Base-by-base conservation (phyloP, 2,888 invertebrate species). In the Phyllotreta cruciferae region DNA sequence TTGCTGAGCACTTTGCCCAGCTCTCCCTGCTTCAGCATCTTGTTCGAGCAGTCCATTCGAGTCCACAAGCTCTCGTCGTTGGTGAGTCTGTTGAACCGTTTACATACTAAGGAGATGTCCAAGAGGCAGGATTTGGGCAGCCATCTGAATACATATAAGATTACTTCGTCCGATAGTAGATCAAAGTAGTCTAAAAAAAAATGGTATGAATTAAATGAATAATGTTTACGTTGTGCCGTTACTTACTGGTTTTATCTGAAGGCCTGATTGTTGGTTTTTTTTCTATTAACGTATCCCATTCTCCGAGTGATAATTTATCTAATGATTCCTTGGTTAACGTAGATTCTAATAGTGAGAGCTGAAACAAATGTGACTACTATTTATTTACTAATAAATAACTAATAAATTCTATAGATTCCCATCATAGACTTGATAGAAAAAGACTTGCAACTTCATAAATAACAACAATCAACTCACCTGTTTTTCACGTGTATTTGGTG, bases 31-130 rank as follows among this genome's bases (percentile, higher is more conserved):
- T 84, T 81, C 6, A 96, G 76, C 0, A 87, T 86, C 71, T 88
- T 88, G 64, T 88, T 86, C 6, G 92, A 90, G 11, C 94, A 82
- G 78, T 96, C 95, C 67, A 96, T 80, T 11, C 94, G 84, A 44
- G 89, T 88, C 96, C 96, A 96, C 0, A 96, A 80, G 0, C 90
- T 89, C 74, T 94, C 94, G 78, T 96, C 95, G 56, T 88, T 88
- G 2, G 90, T 88, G 66, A 96, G 85, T 69, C 90, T 82, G 76
- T 89, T 86, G 87, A 95, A 95, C 70, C 93, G 86, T 77, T 87
- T 87, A 79, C 91, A 92, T 45, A 92, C 91, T 72, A 88, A 82
- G 69, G 90, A 87, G 70, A 90, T 89, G 64, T 88, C 86, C 0
- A 87, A 84, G n/a, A 94, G 82, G 0, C 87, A 84, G 65, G 87